These are phyloP conservation scores for Darevskia mixta DNA, from an alignment of 2,797 vertebrate genomes.

Conservation along the genomic window DNA sequence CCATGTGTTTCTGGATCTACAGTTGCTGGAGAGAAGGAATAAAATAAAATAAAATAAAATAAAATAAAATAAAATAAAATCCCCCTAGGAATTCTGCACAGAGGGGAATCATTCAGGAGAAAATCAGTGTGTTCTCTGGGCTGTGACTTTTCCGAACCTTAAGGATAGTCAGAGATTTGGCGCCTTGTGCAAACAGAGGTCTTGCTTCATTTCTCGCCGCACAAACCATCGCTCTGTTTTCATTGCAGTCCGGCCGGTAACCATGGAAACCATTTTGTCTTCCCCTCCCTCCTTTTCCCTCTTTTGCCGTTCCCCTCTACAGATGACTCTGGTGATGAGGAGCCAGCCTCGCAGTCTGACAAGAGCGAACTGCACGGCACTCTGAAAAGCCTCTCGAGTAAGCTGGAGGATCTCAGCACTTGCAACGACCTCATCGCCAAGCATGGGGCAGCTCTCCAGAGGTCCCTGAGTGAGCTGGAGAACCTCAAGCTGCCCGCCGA, in stretches of 20 bases:
- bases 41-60: background rate
- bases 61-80: background rate
- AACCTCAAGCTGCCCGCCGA: constrained; percentile 88
- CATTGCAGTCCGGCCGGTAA: constrained; percentile 38
- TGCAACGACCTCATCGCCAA: constrained; percentile 97
- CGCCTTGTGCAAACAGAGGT: background rate
- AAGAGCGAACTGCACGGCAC: constrained; percentile 91
- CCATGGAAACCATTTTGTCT: constrained; percentile 50
- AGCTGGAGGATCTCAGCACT: constrained; percentile 94
- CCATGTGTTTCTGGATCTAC: background rate
- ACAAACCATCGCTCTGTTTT: background rate
- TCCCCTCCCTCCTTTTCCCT: constrained; percentile 37
- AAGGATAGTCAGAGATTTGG: background rate
- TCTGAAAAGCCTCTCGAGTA: constrained; percentile 90
- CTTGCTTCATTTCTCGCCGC: background rate
- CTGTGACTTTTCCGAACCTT: background rate
- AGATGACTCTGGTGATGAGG: constrained; percentile 98
- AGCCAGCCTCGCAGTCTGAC: constrained; percentile 89
- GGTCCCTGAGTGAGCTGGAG: constrained; percentile 95
- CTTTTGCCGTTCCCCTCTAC: constrained; percentile 43
- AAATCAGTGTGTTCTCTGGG: background rate
- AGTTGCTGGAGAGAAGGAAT: background rate
- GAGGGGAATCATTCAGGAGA: background rate
- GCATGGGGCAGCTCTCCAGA: constrained; percentile 95
- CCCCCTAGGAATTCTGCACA: background rate